Evolutionary conservation across 1,140 invertebrate genomes (phyloP).

Genomic region (fruit fly (Drosophila melanogaster)): Release_6_plus_ISO1_MT NC_004354.4:11006001-11006500

Average conservation of each 20-base stretch:
- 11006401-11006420: not conserved
- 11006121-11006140: constrained; percentile 57
- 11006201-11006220: not conserved
- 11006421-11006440: not conserved
- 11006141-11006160: constrained; percentile 40
- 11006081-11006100: constrained; percentile 8
- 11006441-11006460: not conserved
- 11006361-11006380: not conserved
- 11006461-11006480: too few species aligned
- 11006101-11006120: constrained; percentile 34
- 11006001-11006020: not conserved
- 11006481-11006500: not conserved
- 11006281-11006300: constrained; percentile 3
- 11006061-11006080: not conserved
- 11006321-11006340: constrained; percentile 31
- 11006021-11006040: constrained; percentile 22
- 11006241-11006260: not conserved
- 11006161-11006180: constrained; percentile 10
- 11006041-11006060: constrained; percentile 22
- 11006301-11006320: constrained; percentile 24
- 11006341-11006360: not conserved
- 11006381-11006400: not conserved
- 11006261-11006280: not conserved
- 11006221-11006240: constrained; percentile 1
- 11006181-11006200: not conserved